phyloP scores from a whole-genome alignment of 2,888 invertebrate species.

The Cybosia mesomella region DNA sequence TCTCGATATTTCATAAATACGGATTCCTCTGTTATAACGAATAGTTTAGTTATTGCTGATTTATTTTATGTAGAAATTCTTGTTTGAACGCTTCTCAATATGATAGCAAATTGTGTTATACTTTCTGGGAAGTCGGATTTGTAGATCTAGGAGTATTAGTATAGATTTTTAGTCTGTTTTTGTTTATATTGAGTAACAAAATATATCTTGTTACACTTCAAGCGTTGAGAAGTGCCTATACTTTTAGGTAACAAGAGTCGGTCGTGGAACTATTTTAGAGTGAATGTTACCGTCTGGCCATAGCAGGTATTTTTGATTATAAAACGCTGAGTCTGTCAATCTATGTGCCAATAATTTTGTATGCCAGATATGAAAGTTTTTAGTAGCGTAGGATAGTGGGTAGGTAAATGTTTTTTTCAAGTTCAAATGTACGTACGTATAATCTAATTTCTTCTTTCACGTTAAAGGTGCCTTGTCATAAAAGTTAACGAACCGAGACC shows the following conservation, averaged over 20 bases:
- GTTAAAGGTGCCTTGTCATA: too few relatives aligned
- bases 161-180: slow-evolving; percentile 6
- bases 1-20: slow-evolving; percentile 47
- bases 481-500: too few relatives aligned
- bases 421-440: too few relatives aligned
- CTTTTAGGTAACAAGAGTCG: too few relatives aligned
- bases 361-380: not conserved
- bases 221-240: not conserved
- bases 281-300: not conserved
- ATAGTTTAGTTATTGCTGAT: slow-evolving; percentile 48
- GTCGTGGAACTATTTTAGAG: not conserved
- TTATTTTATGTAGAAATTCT: slow-evolving; percentile 47
- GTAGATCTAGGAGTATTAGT: too few relatives aligned
- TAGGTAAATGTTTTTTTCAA: too few relatives aligned
- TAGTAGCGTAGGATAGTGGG: too few relatives aligned
- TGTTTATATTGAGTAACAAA: slow-evolving; percentile 9
- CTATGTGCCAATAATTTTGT: too few relatives aligned
- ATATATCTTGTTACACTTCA: not conserved
- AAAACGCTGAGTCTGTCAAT: not conserved
- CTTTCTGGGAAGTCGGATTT: not conserved
- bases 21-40: slow-evolving; percentile 46
- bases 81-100: slow-evolving; percentile 40
- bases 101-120: slow-evolving; percentile 32
- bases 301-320: not conserved
- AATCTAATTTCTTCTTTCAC: too few relatives aligned